Percentiles rank a stretch among this genome's conserved stretches.
These are phyloP conservation scores for Lepus timidus DNA, from an alignment of 2,113 vertebrate species.

Conservation along the genomic window DNA sequence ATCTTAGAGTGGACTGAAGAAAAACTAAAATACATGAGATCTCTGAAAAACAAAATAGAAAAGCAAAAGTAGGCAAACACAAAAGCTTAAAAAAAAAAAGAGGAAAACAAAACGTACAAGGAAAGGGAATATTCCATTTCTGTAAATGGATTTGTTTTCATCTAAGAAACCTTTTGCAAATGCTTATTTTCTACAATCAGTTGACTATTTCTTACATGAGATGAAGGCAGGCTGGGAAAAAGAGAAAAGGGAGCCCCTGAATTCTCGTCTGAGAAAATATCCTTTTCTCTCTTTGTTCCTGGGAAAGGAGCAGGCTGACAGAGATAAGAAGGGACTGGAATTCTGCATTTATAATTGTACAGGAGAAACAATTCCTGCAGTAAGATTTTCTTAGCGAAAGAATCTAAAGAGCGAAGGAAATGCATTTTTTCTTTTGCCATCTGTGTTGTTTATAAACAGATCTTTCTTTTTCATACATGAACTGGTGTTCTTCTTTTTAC, in stretches of 20 bases:
- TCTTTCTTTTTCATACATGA: not conserved
- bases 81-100: not conserved
- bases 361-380: not conserved
- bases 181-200: not conserved
- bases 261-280: not conserved
- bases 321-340: not conserved
- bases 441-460: not conserved
- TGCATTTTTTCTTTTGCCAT: not conserved
- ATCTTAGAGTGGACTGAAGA: not conserved
- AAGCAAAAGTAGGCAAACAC: not conserved
- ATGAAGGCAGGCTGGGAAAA: not conserved
- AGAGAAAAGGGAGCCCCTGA: not conserved
- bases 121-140: not conserved
- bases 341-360: not conserved
- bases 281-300: not conserved
- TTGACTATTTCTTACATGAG: not conserved
- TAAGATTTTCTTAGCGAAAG: not conserved
- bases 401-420: constrained; percentile 11
- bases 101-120: no score
- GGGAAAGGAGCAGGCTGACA: not conserved
- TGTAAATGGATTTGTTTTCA: not conserved
- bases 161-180: not conserved
- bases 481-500: not conserved
- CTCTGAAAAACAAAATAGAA: not conserved
- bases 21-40: not conserved